Percentiles rank a stretch among this genome's conserved stretches.
Evolutionary conservation across 1,140 invertebrate species (phyloP).

Genomic region (Cotesia glomerata): DNA sequence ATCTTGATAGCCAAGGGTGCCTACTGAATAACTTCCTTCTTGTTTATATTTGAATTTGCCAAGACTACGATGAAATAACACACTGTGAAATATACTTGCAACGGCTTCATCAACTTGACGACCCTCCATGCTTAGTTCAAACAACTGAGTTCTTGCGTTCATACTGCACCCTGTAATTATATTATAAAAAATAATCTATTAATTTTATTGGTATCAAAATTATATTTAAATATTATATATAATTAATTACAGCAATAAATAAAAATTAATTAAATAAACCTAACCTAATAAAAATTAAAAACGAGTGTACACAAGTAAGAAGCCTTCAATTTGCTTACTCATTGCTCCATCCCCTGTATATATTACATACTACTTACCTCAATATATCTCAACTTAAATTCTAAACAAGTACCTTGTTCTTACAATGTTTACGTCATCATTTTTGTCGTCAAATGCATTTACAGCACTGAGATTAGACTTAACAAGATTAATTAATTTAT

Average conservation of each 20-base stretch:
- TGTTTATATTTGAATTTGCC: constrained; percentile 95
- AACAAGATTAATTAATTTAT: not conserved
- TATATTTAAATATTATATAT: not conserved
- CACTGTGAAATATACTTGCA: constrained; percentile 92
- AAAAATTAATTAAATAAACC: not conserved
- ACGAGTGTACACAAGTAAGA: not conserved
- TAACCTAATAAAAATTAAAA: not conserved
- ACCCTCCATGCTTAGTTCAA: constrained; percentile 89
- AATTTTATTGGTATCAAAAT: not conserved
- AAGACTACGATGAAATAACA: constrained; percentile 91
- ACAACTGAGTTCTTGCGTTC: constrained; percentile 88
- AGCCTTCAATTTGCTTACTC: constrained; percentile 18
- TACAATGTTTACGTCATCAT: not conserved
- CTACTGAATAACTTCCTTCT: constrained; percentile 92
- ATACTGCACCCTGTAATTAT: constrained; percentile 62
- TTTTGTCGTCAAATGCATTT: not conserved
- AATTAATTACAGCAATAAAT: not conserved
- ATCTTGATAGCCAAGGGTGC: constrained; percentile 93
- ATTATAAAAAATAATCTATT: constrained; percentile 14
- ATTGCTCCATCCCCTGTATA: constrained; percentile 7
- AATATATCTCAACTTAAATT: not conserved
- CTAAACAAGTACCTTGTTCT: not conserved
- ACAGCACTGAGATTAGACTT: not conserved
- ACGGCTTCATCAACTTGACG: constrained; percentile 95
- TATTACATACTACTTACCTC: not conserved